Evolutionary conservation across 2,797 vertebrate genomes (phyloP).

Genomic region (Esox masquinongy): DNA sequence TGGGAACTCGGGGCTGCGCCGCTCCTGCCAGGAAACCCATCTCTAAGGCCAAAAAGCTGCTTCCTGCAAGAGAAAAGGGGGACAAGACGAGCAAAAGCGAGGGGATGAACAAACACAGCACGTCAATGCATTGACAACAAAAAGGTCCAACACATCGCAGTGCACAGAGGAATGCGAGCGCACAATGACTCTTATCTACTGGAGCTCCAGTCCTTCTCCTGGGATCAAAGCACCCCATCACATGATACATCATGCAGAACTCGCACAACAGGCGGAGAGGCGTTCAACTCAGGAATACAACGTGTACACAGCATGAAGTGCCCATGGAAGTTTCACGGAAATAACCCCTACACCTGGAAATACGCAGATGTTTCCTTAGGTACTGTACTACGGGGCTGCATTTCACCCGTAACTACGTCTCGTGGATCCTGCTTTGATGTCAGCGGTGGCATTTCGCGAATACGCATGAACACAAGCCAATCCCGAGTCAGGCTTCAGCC

Average conservation of each 20-base stretch:
- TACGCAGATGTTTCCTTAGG: not conserved
- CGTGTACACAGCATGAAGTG: conserved; percentile 8
- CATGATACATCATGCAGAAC: conserved; percentile 51
- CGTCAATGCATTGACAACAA: not conserved
- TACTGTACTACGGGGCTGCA: not conserved
- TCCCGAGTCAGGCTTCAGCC: not conserved
- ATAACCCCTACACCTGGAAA: conserved; percentile 6
- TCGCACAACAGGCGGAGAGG: conserved; percentile 42
- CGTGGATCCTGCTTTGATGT: conserved; percentile 4
- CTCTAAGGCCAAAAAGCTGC: conserved; percentile 67
- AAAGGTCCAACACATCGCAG: conserved; percentile 21
- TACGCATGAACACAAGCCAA: not conserved
- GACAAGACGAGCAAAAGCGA: conserved; percentile 57
- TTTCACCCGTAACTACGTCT: conserved; percentile 11
- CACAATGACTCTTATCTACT: conserved; percentile 35
- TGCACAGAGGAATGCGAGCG: conserved; percentile 9
- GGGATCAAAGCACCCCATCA: conserved; percentile 34
- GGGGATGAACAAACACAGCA: conserved; percentile 58
- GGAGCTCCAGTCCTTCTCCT: not conserved
- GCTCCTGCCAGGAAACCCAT: conserved; percentile 68
- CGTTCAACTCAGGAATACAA: conserved; percentile 34
- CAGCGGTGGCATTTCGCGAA: not conserved
- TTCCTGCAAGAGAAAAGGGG: conserved; percentile 73
- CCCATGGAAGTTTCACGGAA: conserved; percentile 5
- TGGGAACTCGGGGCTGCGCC: conserved; percentile 53